Conservation (phyloP, 2,888 invertebrate species). For the Platynereis dumerilii region DNA sequence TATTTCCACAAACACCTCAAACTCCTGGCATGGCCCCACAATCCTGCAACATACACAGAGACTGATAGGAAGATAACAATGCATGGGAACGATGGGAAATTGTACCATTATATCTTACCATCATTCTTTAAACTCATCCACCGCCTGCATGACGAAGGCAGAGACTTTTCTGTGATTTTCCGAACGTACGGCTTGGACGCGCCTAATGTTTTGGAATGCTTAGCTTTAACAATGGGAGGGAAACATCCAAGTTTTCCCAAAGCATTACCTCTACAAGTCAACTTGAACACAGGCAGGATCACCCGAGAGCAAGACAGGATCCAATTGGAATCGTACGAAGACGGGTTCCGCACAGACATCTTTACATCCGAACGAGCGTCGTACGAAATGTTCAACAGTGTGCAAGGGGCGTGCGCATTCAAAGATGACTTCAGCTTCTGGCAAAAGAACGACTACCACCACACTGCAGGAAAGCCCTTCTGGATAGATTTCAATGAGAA, state of each 20-base stretch:
- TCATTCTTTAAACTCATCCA: constrained; percentile 55
- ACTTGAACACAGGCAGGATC: constrained; percentile 45
- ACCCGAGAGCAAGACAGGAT: constrained; percentile 37
- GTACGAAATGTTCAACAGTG: constrained; percentile 48
- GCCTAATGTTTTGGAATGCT: constrained; percentile 41
- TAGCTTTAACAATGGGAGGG: constrained; percentile 22
- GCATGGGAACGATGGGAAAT: constrained; percentile 47
- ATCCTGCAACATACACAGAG: constrained; percentile 24
- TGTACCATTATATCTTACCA: constrained; percentile 60
- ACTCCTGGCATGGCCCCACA: constrained; percentile 48
- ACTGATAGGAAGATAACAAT: constrained; percentile 44
- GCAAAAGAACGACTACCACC: constrained; percentile 54
- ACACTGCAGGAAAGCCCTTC: constrained; percentile 55
- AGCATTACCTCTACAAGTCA: constrained; percentile 42
- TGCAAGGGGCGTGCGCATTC: constrained; percentile 53
- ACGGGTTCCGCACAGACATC: constrained; percentile 14
- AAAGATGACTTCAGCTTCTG: constrained; percentile 59
- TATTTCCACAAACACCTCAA: constrained; percentile 53
- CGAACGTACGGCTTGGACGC: constrained; percentile 61
- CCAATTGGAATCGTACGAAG: constrained; percentile 7
- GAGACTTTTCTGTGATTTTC: constrained; percentile 57
- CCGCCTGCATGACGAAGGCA: constrained; percentile 42
- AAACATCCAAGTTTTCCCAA: constrained; percentile 51
- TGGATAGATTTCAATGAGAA: constrained; percentile 54
- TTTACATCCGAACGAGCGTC: constrained; percentile 44